Base-by-base conservation (phyloP, 2,888 invertebrate species). In the Melieria crassipennis region DNA sequence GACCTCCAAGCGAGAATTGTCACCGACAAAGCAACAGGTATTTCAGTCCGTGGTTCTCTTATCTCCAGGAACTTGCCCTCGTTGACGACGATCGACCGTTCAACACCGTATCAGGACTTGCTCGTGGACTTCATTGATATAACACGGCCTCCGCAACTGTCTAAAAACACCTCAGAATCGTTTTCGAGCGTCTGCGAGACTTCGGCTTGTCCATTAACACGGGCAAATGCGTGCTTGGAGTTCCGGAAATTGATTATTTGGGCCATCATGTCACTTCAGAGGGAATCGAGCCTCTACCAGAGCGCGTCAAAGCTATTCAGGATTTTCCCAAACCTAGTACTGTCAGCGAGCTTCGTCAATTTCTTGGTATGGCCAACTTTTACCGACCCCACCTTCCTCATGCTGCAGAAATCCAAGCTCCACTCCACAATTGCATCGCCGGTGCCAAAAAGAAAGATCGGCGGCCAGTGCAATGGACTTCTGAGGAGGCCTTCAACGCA, bases 321-420 rank as follows among this genome's bases (percentile, higher is more conserved):
- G 13, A 45, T 5, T 10, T 13, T 30, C 10, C 47, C 10, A 64
- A 50, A 64, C 50, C 50, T 10, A 7, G 11, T 10, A 45, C 13
- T 11, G 57, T 7, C n/a, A 43, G 7, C 5, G 30, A 16, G 30
- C 52, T 50, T 5, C 30, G 52, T 10, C 42, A 68, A 47, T 65
- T 73, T 62, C 62, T 70, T 0, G 73, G 70, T 0, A 66, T 55
- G 1, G 55, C 66, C 0, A 71, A 73, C 50, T 74, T 71, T 16
- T 69, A 30, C 47, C 62, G 46, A 4, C 9, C 10, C 16, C 43
- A 50, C 42, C 42, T 64, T 10, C 64, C 64, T 4, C 13, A 30
- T 10, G 50, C 64, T 7, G 48, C 65, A 9, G 56, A 52, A 43
- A 43, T 55, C 7, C 65, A 65, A 65, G 55, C 11, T n/a, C 11